Percentiles rank a stretch among this genome's conserved stretches.
These are phyloP conservation scores for Helostoma temminkii DNA, from an alignment of 2,797 vertebrate genomes.

Conservation along the genomic window DNA sequence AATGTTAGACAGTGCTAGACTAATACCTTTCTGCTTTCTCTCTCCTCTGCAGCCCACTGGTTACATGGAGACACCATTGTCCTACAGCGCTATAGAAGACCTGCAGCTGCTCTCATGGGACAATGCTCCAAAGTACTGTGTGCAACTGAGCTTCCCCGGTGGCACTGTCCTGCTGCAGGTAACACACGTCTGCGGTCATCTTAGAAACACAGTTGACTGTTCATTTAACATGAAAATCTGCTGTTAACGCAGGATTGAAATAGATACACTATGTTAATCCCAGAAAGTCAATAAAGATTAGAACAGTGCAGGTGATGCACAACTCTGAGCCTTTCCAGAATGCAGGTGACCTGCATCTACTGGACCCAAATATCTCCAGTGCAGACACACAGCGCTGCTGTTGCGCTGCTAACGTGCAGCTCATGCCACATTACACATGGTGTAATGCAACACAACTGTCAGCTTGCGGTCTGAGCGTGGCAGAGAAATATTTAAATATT, in stretches of 20 bases:
- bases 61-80: slow-evolving; percentile 97
- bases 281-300: too few relatives aligned
- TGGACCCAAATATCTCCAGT: too few relatives aligned
- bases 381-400: too few relatives aligned
- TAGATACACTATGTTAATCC: too few relatives aligned
- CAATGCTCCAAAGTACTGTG: slow-evolving; percentile 98
- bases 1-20: slow-evolving; percentile 36
- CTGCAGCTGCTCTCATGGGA: slow-evolving; percentile 98
- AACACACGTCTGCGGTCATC: slow-evolving; percentile 26
- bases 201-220: neutral
- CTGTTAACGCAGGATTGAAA: neutral
- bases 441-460: too few relatives aligned
- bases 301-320: too few relatives aligned
- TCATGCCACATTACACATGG: too few relatives aligned
- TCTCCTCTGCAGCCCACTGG: slow-evolving; percentile 90
- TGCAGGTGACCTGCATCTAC: too few relatives aligned
- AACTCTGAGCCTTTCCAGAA: too few relatives aligned
- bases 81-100: slow-evolving; percentile 98
- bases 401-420: too few relatives aligned
- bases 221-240: neutral
- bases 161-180: slow-evolving; percentile 98
- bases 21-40: slow-evolving; percentile 40
- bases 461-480: too few relatives aligned
- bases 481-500: too few relatives aligned
- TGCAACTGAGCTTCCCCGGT: slow-evolving; percentile 97